phyloP scores from a whole-genome alignment of 2,113 vertebrate genomes.

The Eurypyga helias region DNA sequence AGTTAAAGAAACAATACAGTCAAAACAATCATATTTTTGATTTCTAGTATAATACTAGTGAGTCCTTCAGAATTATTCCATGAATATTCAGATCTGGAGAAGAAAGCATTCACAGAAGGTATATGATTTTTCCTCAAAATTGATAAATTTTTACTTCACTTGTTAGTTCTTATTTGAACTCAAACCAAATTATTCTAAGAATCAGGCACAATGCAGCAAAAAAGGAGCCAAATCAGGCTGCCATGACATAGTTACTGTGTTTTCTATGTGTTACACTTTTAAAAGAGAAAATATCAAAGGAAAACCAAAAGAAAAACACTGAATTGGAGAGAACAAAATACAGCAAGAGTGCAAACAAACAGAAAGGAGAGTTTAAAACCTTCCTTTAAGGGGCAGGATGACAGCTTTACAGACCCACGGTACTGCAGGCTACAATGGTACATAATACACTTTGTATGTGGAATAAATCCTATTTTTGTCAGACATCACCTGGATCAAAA shows the following conservation, averaged over 20 bases:
- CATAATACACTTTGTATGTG: not conserved
- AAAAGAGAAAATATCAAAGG: not conserved
- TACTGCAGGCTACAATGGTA: accelerated
- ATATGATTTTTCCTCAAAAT: not conserved
- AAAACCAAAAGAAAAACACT: not conserved
- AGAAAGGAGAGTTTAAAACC: not conserved
- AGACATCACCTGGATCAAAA: not conserved
- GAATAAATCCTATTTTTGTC: not conserved
- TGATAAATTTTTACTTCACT: not conserved
- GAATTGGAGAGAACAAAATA: not conserved
- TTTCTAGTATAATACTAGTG: not conserved
- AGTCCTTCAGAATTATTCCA: not conserved
- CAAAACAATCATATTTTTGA: not conserved
- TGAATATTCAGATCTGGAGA: not conserved
- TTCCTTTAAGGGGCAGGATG: not conserved
- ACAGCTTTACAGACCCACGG: not conserved
- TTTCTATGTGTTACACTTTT: not conserved
- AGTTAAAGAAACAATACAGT: not conserved
- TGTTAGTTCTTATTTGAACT: not conserved
- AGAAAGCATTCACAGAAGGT: not conserved
- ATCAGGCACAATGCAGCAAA: not conserved
- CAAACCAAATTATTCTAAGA: not conserved
- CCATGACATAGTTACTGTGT: not conserved
- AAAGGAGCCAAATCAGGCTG: not conserved
- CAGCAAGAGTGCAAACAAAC: not conserved